Evolutionary conservation across 2,888 invertebrate genomes (phyloP).

Genomic region (Pedicia rivosa): DNA sequence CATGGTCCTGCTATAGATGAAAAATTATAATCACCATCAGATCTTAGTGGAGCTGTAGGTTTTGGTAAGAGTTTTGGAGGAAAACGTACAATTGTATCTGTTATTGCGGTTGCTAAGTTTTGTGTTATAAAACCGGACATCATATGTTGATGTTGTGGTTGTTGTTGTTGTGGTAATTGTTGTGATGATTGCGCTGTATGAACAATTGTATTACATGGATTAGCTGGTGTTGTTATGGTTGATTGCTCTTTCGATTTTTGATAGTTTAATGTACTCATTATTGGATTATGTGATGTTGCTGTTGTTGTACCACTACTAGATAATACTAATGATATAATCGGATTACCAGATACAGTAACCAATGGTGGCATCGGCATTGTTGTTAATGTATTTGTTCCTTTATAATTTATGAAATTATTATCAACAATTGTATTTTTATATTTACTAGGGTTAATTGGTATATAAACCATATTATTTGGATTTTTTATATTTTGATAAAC

Average conservation of each 20-base stretch:
- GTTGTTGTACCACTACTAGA: no score
- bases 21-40: slow-evolving; percentile 31
- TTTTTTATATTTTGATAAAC: slow-evolving; percentile 9
- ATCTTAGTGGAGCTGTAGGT: slow-evolving; percentile 31
- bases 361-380: slow-evolving; percentile 1
- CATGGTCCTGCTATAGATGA: slow-evolving; percentile 37
- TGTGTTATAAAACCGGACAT: slow-evolving; percentile 26
- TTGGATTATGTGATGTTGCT: slow-evolving; percentile 15
- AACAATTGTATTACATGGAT: slow-evolving; percentile 9
- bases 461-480: slow-evolving; percentile 27
- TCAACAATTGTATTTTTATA: neutral
- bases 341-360: neutral
- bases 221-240: neutral
- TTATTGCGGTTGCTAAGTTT: slow-evolving; percentile 20
- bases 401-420: slow-evolving; percentile 1
- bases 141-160: slow-evolving; percentile 28
- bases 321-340: neutral
- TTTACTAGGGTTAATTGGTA: slow-evolving; percentile 19
- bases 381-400: neutral
- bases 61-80: slow-evolving; percentile 32
- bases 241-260: neutral
- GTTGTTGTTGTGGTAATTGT: slow-evolving; percentile 2
- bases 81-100: slow-evolving; percentile 23
- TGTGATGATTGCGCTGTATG: slow-evolving; percentile 23
- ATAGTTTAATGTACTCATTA: no score